Evolutionary conservation across 2,888 invertebrate genomes (phyloP).

Genomic region (Nipponacmea schrenckii): DNA sequence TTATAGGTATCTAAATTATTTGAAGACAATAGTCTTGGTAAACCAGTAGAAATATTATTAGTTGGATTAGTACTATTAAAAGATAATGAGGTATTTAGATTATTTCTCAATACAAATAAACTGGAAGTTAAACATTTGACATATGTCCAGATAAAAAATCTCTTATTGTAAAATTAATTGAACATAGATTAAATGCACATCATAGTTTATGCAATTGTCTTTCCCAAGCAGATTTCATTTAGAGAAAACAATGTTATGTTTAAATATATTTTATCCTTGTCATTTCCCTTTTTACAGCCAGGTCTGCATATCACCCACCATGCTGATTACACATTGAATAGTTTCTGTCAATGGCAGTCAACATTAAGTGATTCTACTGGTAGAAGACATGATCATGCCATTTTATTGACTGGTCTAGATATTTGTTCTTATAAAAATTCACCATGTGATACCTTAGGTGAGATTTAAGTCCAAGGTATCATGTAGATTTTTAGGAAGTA

Average conservation of each 20-base stretch:
- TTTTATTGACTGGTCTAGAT: slow-evolving; percentile 60
- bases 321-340: slow-evolving; percentile 59
- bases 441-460: slow-evolving; percentile 64
- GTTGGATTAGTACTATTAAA: slow-evolving; percentile 58
- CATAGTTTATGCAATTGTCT: no score
- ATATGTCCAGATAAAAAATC: no score
- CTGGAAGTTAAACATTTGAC: no score
- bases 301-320: slow-evolving; percentile 53
- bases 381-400: slow-evolving; percentile 60
- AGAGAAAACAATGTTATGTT: no score
- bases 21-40: slow-evolving; percentile 52
- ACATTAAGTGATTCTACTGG: slow-evolving; percentile 45
- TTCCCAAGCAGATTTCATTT: no score
- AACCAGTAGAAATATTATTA: slow-evolving; percentile 54
- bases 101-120: not conserved
- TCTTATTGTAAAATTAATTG: no score
- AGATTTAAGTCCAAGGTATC: not conserved
- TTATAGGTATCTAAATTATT: slow-evolving; percentile 75
- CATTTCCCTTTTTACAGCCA: slow-evolving; percentile 44
- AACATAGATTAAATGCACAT: no score
- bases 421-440: slow-evolving; percentile 60
- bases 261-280: no score
- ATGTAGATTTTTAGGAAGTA: no score
- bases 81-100: slow-evolving; percentile 51
- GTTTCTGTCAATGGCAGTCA: slow-evolving; percentile 65